A percentile compares a stretch with the other conserved stretches of the same genome.
Conservation (phyloP, 2,888 invertebrate genomes). For the Argyresthia goedartella region DNA sequence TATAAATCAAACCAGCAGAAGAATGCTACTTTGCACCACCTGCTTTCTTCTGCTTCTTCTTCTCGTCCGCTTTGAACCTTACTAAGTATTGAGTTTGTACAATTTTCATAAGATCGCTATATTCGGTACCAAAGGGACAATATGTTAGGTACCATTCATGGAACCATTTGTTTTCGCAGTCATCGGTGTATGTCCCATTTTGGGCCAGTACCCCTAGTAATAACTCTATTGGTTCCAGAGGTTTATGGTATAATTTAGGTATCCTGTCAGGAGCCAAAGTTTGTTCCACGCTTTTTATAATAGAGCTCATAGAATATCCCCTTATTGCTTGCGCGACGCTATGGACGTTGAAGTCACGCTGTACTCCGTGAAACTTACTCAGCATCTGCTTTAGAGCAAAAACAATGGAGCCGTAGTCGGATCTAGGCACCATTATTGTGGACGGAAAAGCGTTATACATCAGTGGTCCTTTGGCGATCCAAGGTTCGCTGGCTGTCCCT, state of each 20-base stretch:
- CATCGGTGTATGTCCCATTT: slow-evolving; percentile 39
- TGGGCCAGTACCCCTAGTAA: slow-evolving; percentile 46
- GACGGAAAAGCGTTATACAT: slow-evolving; percentile 72
- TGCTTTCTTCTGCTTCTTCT: slow-evolving; percentile 10
- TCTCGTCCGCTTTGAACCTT: slow-evolving; percentile 46
- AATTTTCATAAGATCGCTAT: slow-evolving; percentile 37
- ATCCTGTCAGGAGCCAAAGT: slow-evolving; percentile 60
- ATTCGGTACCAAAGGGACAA: slow-evolving; percentile 40
- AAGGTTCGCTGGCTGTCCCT: slow-evolving; percentile 78
- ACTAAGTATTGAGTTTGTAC: slow-evolving; percentile 34
- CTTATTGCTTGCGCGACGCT: slow-evolving; percentile 64
- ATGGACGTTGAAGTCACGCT: slow-evolving; percentile 71
- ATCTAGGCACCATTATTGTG: slow-evolving; percentile 62
- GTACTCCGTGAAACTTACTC: slow-evolving; percentile 71
- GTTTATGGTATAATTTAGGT: slow-evolving; percentile 60
- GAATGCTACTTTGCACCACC: too few species aligned
- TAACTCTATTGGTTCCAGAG: slow-evolving; percentile 64
- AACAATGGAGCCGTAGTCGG: slow-evolving; percentile 73
- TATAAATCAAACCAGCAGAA: too few species aligned
- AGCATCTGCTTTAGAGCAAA: slow-evolving; percentile 64
- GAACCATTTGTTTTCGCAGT: slow-evolving; percentile 54
- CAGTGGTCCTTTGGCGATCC: slow-evolving; percentile 58
- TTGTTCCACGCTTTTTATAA: slow-evolving; percentile 47
- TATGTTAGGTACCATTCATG: slow-evolving; percentile 56
- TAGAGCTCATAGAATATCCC: slow-evolving; percentile 64